These are phyloP conservation scores for Myripristis jacobus DNA, from an alignment of 2,797 vertebrate genomes.

Conservation along the genomic window DNA sequence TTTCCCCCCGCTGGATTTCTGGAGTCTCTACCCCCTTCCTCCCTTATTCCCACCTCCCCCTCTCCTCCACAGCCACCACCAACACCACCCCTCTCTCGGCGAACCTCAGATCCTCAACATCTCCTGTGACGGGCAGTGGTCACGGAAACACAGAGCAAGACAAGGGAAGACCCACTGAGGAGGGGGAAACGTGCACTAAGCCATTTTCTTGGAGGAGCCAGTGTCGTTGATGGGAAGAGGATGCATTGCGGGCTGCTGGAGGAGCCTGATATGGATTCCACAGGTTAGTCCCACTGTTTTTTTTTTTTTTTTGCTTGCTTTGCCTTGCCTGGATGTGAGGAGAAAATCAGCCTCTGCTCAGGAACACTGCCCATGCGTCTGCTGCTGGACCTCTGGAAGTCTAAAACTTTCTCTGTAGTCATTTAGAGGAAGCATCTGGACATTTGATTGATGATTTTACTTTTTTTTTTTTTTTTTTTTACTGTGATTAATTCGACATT, in stretches of 20 bases:
- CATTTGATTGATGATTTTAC: constrained; percentile 22
- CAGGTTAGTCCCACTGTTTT: constrained; percentile 91
- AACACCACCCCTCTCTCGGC: constrained; percentile 74
- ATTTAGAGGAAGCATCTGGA: constrained; percentile 25
- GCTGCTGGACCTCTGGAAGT: constrained; percentile 40
- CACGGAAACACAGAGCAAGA: constrained; percentile 78
- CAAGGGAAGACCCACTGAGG: constrained; percentile 71
- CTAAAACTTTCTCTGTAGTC: constrained; percentile 55
- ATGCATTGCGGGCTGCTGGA: constrained; percentile 99
- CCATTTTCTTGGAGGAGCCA: constrained; percentile 86
- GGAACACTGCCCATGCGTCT: constrained; percentile 25
- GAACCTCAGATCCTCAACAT: constrained; percentile 84
- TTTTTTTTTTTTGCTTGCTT: constrained; percentile 21
- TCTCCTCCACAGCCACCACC: constrained; percentile 59
- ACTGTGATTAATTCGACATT: constrained; percentile 3
- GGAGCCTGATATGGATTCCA: constrained; percentile 99
- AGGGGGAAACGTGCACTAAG: constrained; percentile 80
- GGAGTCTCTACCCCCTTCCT: constrained; percentile 84
- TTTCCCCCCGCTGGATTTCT: constrained; percentile 93
- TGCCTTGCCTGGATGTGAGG: constrained; percentile 47
- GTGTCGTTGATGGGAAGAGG: constrained; percentile 97
- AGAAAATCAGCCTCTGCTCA: constrained; percentile 47
- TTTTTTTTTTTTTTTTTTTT: too few species aligned
- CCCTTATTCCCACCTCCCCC: constrained; percentile 61
- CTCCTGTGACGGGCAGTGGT: constrained; percentile 83